Conservation (phyloP, 2,888 invertebrate species). For the Epistrophella euchroma region DNA sequence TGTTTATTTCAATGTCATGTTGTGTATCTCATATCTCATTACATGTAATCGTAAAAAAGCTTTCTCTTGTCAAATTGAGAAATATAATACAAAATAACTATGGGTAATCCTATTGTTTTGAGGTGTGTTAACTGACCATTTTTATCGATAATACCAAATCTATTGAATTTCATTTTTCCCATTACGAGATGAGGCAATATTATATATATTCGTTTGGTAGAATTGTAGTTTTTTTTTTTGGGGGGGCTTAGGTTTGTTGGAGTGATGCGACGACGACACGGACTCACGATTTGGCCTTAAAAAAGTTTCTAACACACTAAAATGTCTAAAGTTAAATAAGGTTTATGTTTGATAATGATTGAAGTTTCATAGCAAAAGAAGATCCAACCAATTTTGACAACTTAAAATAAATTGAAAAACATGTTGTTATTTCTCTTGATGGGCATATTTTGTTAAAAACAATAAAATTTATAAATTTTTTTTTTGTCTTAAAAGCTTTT, state of each 20-base stretch:
- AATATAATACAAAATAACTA: conserved; percentile 36
- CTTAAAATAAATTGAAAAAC: conserved; percentile 14
- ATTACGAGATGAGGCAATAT: not conserved
- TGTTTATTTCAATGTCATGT: conserved; percentile 1
- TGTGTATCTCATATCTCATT: conserved; percentile 43
- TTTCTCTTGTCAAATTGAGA: conserved; percentile 47
- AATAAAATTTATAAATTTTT: conserved; percentile 1
- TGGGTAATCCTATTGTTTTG: conserved; percentile 36
- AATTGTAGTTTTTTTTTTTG: not conserved
- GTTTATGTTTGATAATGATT: conserved; percentile 53
- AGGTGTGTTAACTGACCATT: conserved; percentile 50
- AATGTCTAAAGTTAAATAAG: conserved; percentile 32
- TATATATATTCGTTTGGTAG: not conserved
- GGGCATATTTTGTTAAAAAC: conserved; percentile 12
- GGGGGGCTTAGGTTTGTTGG: not conserved
- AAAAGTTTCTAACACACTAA: conserved; percentile 9
- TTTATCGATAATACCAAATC: conserved; percentile 47
- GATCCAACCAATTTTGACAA: conserved; percentile 29
- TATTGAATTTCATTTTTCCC: conserved; percentile 12
- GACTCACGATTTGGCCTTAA: conserved; percentile 62
- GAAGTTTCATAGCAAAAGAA: conserved; percentile 33
- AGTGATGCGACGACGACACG: conserved; percentile 1
- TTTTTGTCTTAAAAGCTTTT: conserved; percentile 1
- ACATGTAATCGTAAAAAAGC: conserved; percentile 48
- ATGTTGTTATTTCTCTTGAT: not conserved